Evolutionary conservation across 2,797 vertebrate genomes (phyloP).

Genomic region (Valencia hispanica): DNA sequence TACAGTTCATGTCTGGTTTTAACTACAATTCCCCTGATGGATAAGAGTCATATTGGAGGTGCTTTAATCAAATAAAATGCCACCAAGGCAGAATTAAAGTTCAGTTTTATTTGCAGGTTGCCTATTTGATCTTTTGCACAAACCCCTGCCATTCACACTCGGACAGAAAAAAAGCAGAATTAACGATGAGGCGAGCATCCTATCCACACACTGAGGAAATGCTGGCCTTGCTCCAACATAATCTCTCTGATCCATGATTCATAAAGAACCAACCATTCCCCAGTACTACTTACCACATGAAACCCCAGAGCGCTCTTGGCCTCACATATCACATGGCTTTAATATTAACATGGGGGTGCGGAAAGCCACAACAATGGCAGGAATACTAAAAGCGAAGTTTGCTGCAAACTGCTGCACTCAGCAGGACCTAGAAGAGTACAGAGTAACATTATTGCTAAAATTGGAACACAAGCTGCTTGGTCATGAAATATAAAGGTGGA

Average conservation of each 20-base stretch:
- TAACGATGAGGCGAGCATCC: conserved; percentile 29
- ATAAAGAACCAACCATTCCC: conserved; percentile 52
- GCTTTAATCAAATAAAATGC: not conserved
- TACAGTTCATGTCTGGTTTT: too few species aligned
- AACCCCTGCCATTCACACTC: not conserved
- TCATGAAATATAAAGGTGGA: conserved; percentile 18
- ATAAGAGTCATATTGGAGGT: not conserved
- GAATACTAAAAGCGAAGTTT: conserved; percentile 60
- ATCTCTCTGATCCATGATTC: conserved; percentile 44
- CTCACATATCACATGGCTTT: conserved; percentile 58
- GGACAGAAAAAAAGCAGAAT: not conserved
- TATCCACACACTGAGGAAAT: conserved; percentile 41
- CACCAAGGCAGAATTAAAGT: not conserved
- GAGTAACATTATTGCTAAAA: conserved; percentile 28
- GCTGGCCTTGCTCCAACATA: conserved; percentile 30
- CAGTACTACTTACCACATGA: conserved; percentile 45
- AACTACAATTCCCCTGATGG: not conserved
- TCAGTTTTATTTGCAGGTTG: not conserved
- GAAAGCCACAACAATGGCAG: conserved; percentile 59
- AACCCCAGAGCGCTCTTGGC: conserved; percentile 37
- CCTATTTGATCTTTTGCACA: conserved; percentile 25
- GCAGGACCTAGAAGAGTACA: conserved; percentile 26
- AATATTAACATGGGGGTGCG: conserved; percentile 42
- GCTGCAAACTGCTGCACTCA: conserved; percentile 36
- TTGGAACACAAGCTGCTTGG: conserved; percentile 17